Base-by-base conservation (phyloP, 2,888 invertebrate species). In the Mechanitis mazaeus region DNA sequence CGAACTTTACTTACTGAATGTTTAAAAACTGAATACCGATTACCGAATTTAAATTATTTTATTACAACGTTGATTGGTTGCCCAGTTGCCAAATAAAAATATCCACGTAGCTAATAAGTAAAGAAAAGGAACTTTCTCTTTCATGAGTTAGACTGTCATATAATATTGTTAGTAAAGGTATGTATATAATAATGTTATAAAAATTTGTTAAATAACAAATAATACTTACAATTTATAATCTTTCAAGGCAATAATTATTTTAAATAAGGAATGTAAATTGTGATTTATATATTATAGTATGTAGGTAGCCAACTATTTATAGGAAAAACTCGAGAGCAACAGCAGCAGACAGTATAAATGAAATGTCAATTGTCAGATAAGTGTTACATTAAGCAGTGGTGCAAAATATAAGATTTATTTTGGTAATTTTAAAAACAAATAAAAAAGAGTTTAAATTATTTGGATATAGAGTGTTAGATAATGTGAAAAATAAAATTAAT, bases 271-370 rank as follows among this genome's bases (percentile, higher is more conserved):
- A 42, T 9, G 42, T 42, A 42, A 42, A 42, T 42, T 42, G 11
- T 42, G 9, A 9, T 9, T 42, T 42, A 42, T 42, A 9, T 42
- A 42, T 42, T 42, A 11, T 42, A 42, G 11, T 42, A 42, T 9
- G 42, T 42, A 2, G 42, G 42, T 42, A 42, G 42, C 3, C 6
- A 35, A 5, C 3, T 42, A 42, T 42, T 42, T 42, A 42, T 42
- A 42, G 42, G 2, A 42, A 42, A 42, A 54, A 58, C 38, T 3
- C 31, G 31, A 55, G 42, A 60, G 33, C 57, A 62, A 20, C 58
- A 46, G 33, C 31, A 60, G 55, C 38, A 38, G 38, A 38, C 7
- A 38, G 38, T 38, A 38, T 38, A 33, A 28, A 45, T 47, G 20
- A 28, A 38, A 58, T 28, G 53, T 35, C 20, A 20, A 20, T 20